Conservation (phyloP, 2,797 vertebrate species). For the Enteromius treurensis region DNA sequence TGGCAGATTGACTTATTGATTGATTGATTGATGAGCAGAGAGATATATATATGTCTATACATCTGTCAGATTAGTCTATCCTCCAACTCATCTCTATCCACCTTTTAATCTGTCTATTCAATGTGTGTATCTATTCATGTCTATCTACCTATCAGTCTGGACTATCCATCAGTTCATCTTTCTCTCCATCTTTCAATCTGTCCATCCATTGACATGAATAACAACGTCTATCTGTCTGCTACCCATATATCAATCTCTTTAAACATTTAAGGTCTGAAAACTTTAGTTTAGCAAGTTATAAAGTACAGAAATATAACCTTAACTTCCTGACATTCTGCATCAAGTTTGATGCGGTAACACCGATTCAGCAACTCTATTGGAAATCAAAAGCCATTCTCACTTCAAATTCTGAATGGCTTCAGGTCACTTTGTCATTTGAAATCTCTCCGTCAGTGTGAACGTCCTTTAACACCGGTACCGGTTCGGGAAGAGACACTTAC, state of each 20-base stretch:
- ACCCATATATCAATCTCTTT: not conserved
- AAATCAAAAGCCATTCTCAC: conserved; percentile 1
- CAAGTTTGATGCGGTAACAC: too few relatives aligned
- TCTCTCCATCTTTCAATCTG: not conserved
- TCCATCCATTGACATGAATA: not conserved
- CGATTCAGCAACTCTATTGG: not conserved
- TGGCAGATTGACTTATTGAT: too few relatives aligned
- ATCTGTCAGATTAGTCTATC: too few relatives aligned
- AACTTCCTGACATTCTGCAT: not conserved
- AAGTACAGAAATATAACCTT: not conserved
- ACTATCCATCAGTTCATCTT: too few relatives aligned
- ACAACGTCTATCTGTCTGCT: not conserved
- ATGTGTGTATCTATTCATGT: not conserved
- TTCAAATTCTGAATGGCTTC: not conserved
- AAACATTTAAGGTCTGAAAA: not conserved
- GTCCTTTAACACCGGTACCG: not conserved
- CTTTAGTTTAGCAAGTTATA: not conserved
- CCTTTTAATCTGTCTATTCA: not conserved
- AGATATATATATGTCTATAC: too few relatives aligned
- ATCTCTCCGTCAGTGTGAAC: not conserved
- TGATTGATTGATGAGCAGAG: too few relatives aligned
- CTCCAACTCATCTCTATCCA: not conserved
- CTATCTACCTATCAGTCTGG: not conserved
- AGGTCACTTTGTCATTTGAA: not conserved
- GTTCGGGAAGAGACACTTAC: not conserved